Base-by-base conservation (phyloP, 2,797 vertebrate species). In the Lophius americanus region DNA sequence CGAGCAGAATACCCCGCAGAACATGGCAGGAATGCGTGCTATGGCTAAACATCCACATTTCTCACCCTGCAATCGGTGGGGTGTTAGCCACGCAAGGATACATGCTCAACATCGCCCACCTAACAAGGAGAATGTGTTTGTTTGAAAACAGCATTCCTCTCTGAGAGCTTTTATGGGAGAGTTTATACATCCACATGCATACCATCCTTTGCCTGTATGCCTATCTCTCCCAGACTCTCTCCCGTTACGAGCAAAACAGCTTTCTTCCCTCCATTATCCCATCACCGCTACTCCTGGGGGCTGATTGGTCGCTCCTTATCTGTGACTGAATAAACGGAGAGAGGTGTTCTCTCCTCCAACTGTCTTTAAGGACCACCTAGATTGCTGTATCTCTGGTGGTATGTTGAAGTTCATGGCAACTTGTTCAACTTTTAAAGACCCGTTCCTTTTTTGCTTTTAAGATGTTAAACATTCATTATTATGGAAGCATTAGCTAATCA, bases 91-190 rank as follows among this genome's bases (percentile, higher is more conserved):
- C 51, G 70, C 76, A 55, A 68, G 76, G 73, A 60, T 65, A 78
- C 67, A 4, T 72, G 80, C 84, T 75, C 76, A 58, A 61, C 76
- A 74, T 85, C 68, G 69, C 78, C 74, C 68, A 73, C 86, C 84
- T 82, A 73, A 80, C 79, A 66, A 62, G 80, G 76, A 87, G 88
- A 89, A 88, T 85, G 88, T 76, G 79, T 79, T 88, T 93, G 91
- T 92, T 92, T 92, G 84, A 91, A 90, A 87, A 86, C 51, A 67
- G 82, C 89, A 90, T 93, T 92, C 90, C 88, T 88, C 61, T 42
- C 68, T 68, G 75, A 89, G 81, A 87, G 83, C 82, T 88, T 91
- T 90, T 90, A 89, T 89, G 82, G 84, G 80, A 83, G 82, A 70
- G 73, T 82, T 86, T 80, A 59, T 84, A 50, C 84, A 87, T 66